Percentiles rank a stretch among this genome's conserved stretches.
phyloP scores from a whole-genome alignment of 1,140 invertebrate species.

The Forficula auricularia region DNA sequence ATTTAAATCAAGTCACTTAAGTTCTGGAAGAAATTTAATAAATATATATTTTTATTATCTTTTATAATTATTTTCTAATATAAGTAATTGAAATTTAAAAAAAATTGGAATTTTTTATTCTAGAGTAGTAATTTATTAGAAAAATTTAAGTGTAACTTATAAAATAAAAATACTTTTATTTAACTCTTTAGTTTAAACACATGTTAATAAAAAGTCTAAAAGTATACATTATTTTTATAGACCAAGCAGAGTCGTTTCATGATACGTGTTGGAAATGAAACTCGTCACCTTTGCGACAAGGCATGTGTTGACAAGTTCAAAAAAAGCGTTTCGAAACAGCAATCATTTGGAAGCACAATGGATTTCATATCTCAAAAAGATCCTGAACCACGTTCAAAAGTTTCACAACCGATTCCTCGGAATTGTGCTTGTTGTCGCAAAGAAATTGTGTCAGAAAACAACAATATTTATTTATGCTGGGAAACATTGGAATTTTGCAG shows the following conservation, averaged over 20 bases:
- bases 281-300: background rate
- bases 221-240: too few relatives aligned
- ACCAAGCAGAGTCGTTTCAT: background rate
- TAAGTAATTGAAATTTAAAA: too few relatives aligned
- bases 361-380: background rate
- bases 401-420: conserved; percentile 26
- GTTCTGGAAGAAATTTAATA: too few relatives aligned
- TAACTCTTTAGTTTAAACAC: too few relatives aligned
- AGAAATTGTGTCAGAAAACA: conserved; percentile 29
- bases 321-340: conserved; percentile 1
- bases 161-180: too few relatives aligned
- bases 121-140: too few relatives aligned
- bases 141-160: too few relatives aligned
- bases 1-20: too few relatives aligned
- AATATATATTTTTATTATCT: too few relatives aligned
- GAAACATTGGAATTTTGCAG: conserved; percentile 89
- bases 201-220: too few relatives aligned
- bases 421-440: conserved; percentile 34
- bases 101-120: too few relatives aligned
- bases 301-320: background rate
- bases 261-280: background rate
- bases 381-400: conserved; percentile 11
- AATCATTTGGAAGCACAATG: conserved; percentile 1
- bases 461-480: conserved; percentile 61
- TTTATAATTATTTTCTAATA: too few relatives aligned